A percentile compares a stretch with the other conserved stretches of the same genome.
Evolutionary conservation across 2,797 vertebrate species (phyloP).

Genomic region (Ciconia nigra): DNA sequence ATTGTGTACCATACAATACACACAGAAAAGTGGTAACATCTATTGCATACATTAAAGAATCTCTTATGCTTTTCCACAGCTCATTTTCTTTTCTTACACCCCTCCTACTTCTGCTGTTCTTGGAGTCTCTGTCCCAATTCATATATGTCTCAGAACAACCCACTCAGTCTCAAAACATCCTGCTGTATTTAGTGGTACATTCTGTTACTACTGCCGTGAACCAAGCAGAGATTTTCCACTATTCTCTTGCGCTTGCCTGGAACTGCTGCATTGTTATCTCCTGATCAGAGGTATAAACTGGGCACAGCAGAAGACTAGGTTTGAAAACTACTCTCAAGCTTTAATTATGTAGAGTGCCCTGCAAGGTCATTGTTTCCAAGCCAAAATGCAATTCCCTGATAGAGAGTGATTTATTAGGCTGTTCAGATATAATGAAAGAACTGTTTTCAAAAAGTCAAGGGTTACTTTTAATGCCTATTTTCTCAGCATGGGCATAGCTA

Average conservation of each 20-base stretch:
- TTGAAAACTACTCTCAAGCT: not conserved
- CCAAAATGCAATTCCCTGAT: conserved; percentile 17
- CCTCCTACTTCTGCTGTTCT: not conserved
- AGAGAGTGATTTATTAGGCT: conserved; percentile 24
- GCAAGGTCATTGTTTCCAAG: conserved; percentile 19
- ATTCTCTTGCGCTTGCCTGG: not conserved
- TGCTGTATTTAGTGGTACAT: not conserved
- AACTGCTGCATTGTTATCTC: not conserved
- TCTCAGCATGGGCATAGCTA: not conserved
- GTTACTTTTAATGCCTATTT: not conserved
- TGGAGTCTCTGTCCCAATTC: not conserved
- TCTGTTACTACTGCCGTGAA: not conserved
- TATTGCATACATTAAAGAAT: not conserved
- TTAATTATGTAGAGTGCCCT: conserved; percentile 13
- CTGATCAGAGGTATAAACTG: conserved; percentile 19
- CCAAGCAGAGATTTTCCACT: not conserved
- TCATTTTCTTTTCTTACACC: not conserved
- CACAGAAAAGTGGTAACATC: not conserved
- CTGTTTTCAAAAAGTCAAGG: not conserved
- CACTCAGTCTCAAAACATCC: not conserved
- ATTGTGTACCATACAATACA: not conserved
- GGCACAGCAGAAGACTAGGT: not conserved
- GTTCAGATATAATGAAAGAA: not conserved
- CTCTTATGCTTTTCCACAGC: not conserved
- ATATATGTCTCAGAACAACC: not conserved